Percentiles rank a stretch among this genome's conserved stretches.
phyloP scores from a whole-genome alignment of 2,113 vertebrate genomes.

The Ascaphus truei region DNA sequence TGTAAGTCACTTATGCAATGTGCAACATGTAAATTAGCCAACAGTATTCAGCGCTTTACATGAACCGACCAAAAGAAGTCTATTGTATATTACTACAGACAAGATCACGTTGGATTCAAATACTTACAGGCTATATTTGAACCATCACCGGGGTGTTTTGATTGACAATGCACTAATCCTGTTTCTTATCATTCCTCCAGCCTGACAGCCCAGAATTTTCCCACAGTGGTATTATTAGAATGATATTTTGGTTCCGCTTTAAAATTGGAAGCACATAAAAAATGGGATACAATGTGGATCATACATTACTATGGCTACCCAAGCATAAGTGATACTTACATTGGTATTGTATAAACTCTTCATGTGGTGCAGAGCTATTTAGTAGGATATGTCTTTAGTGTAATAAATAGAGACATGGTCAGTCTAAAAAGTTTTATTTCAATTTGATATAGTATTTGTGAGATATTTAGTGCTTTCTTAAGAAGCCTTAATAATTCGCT shows the following conservation, averaged over 20 bases:
- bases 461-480: no score
- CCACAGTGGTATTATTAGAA: constrained; percentile 22
- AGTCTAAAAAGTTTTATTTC: no score
- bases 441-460: no score
- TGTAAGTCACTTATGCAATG: no score
- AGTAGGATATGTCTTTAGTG: no score
- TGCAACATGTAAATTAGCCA: neutral
- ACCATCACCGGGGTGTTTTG: neutral
- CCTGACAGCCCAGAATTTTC: constrained; percentile 11
- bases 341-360: no score
- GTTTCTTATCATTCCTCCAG: neutral
- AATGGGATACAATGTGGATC: neutral
- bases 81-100: neutral
- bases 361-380: no score
- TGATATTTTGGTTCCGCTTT: neutral
- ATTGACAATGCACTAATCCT: constrained; percentile 16
- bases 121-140: constrained; percentile 5
- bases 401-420: no score
- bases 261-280: neutral
- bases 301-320: neutral
- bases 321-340: neutral
- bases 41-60: neutral
- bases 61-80: neutral
- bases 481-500: no score
- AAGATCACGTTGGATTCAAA: neutral